A percentile compares a stretch with the other conserved stretches of the same genome.
These are phyloP conservation scores for Neofelis nebulosa DNA, from an alignment of 2,113 vertebrate species.

Conservation along the genomic window DNA sequence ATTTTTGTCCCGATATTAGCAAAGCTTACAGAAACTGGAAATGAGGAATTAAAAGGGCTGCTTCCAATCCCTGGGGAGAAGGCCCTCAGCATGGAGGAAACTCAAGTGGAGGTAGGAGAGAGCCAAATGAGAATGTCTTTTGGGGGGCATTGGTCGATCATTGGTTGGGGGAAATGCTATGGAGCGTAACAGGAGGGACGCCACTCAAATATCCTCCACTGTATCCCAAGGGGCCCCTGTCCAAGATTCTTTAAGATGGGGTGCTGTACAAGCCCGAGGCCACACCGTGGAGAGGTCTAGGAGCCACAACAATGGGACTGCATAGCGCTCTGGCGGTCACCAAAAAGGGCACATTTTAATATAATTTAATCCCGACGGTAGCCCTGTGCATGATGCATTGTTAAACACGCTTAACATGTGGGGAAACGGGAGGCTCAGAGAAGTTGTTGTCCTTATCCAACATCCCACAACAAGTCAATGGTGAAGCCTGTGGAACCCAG, in stretches of 20 bases:
- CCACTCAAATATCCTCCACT: not conserved
- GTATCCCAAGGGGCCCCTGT: not conserved
- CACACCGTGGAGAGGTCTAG: not conserved
- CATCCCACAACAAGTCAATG: not conserved
- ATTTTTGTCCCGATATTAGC: not conserved
- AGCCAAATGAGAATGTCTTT: not conserved
- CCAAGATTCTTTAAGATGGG: not conserved
- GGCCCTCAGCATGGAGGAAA: not conserved
- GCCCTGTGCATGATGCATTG: not conserved
- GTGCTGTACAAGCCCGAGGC: not conserved
- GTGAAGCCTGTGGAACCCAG: not conserved
- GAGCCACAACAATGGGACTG: not conserved
- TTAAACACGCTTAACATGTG: not conserved
- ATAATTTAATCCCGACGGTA: not conserved
- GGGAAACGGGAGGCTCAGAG: not conserved
- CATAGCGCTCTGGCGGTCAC: not conserved
- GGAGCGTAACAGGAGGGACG: no score
- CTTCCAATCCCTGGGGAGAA: not conserved
- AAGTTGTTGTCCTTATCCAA: not conserved
- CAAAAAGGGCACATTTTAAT: not conserved
- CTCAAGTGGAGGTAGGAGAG: not conserved
- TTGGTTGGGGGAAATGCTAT: not conserved
- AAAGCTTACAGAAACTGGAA: not conserved
- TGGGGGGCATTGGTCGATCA: accelerated
- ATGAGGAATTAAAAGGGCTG: not conserved